Base-by-base conservation (phyloP, 2,888 invertebrate species). In the Ligdia adustata region DNA sequence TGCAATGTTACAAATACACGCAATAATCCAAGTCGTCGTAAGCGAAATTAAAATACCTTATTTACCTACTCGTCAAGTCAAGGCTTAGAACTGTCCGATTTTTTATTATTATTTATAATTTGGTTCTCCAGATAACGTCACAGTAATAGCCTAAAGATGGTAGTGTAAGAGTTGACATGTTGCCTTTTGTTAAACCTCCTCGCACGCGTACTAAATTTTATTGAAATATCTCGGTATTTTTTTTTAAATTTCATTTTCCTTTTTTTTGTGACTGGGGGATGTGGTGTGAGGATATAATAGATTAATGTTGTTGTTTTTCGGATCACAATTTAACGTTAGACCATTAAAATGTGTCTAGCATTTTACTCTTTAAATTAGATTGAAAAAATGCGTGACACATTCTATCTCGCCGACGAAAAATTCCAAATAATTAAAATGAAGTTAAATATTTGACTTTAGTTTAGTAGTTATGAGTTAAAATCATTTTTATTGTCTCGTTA, bases 261-360 rank as follows among this genome's bases (percentile, higher is more conserved):
- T 11, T 27, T 16, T 66, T 62, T 72, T 68, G 68, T 84, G 85
- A 82, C 85, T 82, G 87, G 83, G 72, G 82, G 84, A 75, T 49
- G 80, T 82, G 85, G 85, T 83, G 81, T 82, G 82, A 83, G 83
- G 84, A 60, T 51, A 52, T 56, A 50, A 46, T 26, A 9, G 15
- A 14, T 28, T 41, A 20, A 24, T 12, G 15, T 12, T 16, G 37
- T 39, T 41, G 22, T 26, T 44, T 53, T 38, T 38, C 48, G 50
- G 60, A 54, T 57, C 57, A 60, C 56, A 57, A 49, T 29, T 33
- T 39, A 44, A 24, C 26, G 14, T 24, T 26, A 26, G 38, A 29
- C 22, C 28, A 27, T 40, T 24, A 31, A 22, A 48, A 40, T 49
- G 47, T 53, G 38, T 35, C 27, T 13, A 49, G 28, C 38, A 20